phyloP scores from a whole-genome alignment of 2,888 invertebrate species.

The Oxyteleia sp. region DNA sequence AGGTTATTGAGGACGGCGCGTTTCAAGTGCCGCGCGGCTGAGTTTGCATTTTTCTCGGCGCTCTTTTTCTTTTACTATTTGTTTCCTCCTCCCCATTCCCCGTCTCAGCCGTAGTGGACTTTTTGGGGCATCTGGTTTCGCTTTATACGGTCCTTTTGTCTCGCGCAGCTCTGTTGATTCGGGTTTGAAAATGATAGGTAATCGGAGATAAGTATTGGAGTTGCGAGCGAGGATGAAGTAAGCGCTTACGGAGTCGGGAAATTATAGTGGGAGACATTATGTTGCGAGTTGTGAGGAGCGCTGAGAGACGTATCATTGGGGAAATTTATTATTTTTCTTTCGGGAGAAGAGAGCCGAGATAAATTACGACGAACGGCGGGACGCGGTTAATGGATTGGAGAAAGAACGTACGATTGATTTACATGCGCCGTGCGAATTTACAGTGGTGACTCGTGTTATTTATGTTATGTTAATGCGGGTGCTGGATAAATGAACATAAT shows the following conservation, averaged over 20 bases:
- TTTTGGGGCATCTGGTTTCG: constrained; percentile 12
- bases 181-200: constrained; percentile 51
- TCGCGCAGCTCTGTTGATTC: constrained; percentile 5
- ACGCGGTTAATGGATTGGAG: no score
- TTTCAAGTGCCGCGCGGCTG: constrained; percentile 54
- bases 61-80: constrained; percentile 31
- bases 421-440: no score
- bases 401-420: no score
- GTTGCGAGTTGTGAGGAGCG: constrained; percentile 15
- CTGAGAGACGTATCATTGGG: no score
- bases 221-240: constrained; percentile 29
- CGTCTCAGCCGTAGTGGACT: background rate
- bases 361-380: constrained; percentile 6
- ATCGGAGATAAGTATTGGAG: constrained; percentile 47
- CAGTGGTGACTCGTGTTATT: no score
- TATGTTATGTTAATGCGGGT: no score
- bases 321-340: constrained; percentile 30
- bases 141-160: constrained; percentile 22
- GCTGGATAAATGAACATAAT: no score
- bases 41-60: constrained; percentile 61
- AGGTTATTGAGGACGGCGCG: constrained; percentile 32
- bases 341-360: constrained; percentile 17
- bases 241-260: constrained; percentile 29
- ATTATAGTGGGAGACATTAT: constrained; percentile 44
- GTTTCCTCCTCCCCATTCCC: background rate